Percentiles rank a stretch among this genome's conserved stretches.
Conservation (phyloP, 2,797 vertebrate genomes). For the Dicrostonyx torquatus region DNA sequence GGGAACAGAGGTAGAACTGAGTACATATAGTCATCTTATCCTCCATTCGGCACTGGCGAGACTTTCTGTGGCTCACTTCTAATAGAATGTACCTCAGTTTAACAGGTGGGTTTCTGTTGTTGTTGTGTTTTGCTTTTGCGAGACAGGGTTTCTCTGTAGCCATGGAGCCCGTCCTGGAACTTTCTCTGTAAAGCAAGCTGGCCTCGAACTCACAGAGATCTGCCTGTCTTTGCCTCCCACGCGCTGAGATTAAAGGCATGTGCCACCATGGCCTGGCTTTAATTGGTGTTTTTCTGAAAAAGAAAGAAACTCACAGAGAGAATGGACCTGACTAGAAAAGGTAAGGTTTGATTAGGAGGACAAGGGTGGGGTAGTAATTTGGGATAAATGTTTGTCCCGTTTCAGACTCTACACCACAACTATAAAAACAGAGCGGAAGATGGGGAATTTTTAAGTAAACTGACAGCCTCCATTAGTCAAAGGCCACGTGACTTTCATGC, state of each 20-base stretch:
- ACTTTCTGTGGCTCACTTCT: slow-evolving; percentile 51
- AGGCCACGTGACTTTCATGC: not conserved
- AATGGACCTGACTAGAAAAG: not conserved
- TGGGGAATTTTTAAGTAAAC: not conserved
- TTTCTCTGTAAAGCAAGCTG: no score
- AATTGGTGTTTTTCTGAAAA: slow-evolving; percentile 19
- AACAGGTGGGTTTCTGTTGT: not conserved
- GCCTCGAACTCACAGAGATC: no score
- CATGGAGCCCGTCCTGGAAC: no score
- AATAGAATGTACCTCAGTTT: slow-evolving; percentile 54
- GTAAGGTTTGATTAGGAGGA: not conserved
- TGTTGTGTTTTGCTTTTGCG: no score
- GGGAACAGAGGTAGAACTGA: not conserved
- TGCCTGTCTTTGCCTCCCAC: no score
- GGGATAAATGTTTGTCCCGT: not conserved
- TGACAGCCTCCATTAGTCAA: not conserved
- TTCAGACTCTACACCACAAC: not conserved
- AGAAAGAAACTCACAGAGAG: slow-evolving; percentile 36
- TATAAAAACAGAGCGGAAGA: slow-evolving; percentile 27
- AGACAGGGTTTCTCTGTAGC: no score
- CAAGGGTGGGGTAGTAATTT: slow-evolving; percentile 20
- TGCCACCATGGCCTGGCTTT: no score
- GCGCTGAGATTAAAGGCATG: no score
- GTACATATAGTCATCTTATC: not conserved
- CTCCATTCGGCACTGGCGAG: slow-evolving; percentile 14